Percentiles rank a stretch among this genome's conserved stretches.
These are phyloP conservation scores for Brachynemurus nebulosus DNA, from an alignment of 2,888 invertebrate species.

Conservation along the genomic window DNA sequence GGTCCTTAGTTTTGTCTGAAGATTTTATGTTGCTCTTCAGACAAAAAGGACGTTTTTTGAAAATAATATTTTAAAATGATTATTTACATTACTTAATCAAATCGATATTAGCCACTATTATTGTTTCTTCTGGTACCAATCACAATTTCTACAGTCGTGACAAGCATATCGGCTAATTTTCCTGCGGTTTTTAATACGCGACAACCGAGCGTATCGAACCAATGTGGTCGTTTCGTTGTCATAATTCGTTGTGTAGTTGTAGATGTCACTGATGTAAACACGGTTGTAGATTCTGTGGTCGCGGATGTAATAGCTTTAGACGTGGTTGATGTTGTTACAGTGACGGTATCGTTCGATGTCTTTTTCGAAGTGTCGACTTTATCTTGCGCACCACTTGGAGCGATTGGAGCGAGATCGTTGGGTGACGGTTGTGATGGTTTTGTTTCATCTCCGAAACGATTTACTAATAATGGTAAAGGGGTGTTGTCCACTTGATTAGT, in stretches of 20 bases:
- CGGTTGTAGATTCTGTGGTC: constrained; percentile 3
- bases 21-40: too few species aligned
- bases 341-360: background rate
- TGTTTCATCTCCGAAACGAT: constrained; percentile 1
- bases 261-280: background rate
- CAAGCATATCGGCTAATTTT: constrained; percentile 27
- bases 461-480: background rate
- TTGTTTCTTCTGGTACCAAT: background rate
- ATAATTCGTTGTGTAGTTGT: background rate
- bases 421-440: background rate
- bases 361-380: background rate
- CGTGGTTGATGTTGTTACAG: constrained; percentile 6
- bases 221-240: background rate
- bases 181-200: constrained; percentile 27
- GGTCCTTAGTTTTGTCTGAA: too few species aligned
- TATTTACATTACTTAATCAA: too few species aligned
- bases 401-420: background rate
- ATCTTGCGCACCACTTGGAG: background rate
- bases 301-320: constrained; percentile 10
- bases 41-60: too few species aligned
- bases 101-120: too few species aligned
- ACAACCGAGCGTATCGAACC: constrained; percentile 15
- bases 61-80: too few species aligned
- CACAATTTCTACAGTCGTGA: constrained; percentile 15
- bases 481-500: constrained; percentile 1